Evolutionary conservation across 1,140 invertebrate species (phyloP).

Genomic region (Atta cephalotes): DNA sequence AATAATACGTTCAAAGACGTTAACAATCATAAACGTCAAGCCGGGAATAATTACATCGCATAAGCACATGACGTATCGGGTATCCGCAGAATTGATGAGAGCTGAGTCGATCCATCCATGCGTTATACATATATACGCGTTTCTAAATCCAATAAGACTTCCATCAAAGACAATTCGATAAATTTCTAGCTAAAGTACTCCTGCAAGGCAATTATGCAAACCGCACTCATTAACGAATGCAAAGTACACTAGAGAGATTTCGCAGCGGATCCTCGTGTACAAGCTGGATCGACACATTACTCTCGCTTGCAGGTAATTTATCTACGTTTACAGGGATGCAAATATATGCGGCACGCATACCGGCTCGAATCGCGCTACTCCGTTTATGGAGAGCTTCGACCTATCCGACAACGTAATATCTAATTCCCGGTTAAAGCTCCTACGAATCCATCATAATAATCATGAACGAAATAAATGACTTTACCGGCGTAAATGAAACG

Average conservation of each 20-base stretch:
- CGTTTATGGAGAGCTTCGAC: conserved; percentile 67
- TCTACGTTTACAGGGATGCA: conserved; percentile 67
- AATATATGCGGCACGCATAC: conserved; percentile 33
- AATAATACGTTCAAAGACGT: conserved; percentile 32
- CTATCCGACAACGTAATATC: conserved; percentile 72
- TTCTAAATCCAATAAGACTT: conserved; percentile 23
- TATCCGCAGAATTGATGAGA: conserved; percentile 16
- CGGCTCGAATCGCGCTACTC: not conserved
- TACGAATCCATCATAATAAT: conserved; percentile 69
- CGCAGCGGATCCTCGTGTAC: conserved; percentile 61
- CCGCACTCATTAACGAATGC: conserved; percentile 69
- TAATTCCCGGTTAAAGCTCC: conserved; percentile 68
- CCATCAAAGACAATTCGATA: conserved; percentile 53
- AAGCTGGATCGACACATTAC: conserved; percentile 72
- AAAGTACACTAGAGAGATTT: conserved; percentile 63
- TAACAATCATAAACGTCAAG: conserved; percentile 4
- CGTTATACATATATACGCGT: not conserved
- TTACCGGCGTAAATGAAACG: conserved; percentile 13
- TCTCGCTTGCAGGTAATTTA: conserved; percentile 70
- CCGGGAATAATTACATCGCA: conserved; percentile 28
- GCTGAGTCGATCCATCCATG: conserved; percentile 30
- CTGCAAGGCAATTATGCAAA: conserved; percentile 50
- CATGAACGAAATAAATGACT: conserved; percentile 41
- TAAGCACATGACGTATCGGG: not conserved
- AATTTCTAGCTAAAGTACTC: conserved; percentile 14